Evolutionary conservation across 2,113 vertebrate genomes (phyloP), one percentile per base, ranked within the genome.

Genomic region (Anthoscopus minutus): DNA sequence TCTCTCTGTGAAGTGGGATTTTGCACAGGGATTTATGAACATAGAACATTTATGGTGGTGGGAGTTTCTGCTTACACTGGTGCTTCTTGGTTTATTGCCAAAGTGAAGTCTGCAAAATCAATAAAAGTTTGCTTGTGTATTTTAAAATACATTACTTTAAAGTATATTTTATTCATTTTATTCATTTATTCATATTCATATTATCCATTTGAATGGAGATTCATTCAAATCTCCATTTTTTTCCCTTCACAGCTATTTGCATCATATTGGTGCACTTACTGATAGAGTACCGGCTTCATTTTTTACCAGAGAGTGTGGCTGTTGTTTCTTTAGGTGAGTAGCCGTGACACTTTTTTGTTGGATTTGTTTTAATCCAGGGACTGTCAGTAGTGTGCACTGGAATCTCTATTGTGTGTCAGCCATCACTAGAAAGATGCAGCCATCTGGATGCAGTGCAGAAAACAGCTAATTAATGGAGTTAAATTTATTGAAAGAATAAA

Each of bases 181-280:
- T n/a, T n/a, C n/a, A n/a, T n/a, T n/a, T n/a, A n/a, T n/a, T n/a
- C n/a, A n/a, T n/a, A n/a, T n/a, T n/a, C n/a, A n/a, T n/a, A n/a
- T n/a, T n/a, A n/a, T n/a, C n/a, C n/a, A n/a, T n/a, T n/a, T n/a
- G n/a, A n/a, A n/a, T n/a, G n/a, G n/a, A n/a, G n/a, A n/a, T n/a
- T n/a, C n/a, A n/a, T n/a, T n/a, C n/a, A n/a, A 89, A 50, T 69
- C 18, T 70, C 47, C 40, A 4, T 83, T 58, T 86, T 44, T 90
- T 83, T 16, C 15, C 31, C 35, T 57, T 81, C 57, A 65, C 96
- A 99, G 99, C 98, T 97, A 99, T 99, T 96, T 99, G 99, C 98
- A 99, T 99, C 98, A 98, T 99, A 98, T 98, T 99, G 98, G 99
- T 99, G 97, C 99, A 99, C 96, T 98, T 99, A 96, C 98, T 99